phyloP scores from a whole-genome alignment of 2,113 vertebrate species.

The Apaloderma vittatum region DNA sequence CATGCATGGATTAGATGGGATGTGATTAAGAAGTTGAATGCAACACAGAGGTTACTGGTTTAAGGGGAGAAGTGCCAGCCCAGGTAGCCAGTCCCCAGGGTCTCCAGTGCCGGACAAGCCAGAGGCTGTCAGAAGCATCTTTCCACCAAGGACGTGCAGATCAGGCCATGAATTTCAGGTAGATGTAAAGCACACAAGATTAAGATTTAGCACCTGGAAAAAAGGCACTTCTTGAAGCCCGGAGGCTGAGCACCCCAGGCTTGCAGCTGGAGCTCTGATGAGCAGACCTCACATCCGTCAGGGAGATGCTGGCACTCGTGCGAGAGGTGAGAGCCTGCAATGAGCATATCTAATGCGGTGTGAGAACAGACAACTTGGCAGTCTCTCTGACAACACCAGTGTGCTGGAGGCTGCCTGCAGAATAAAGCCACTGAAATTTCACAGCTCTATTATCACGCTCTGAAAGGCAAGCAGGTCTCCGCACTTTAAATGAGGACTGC shows the following conservation, averaged over 20 bases:
- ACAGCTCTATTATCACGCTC: constrained; percentile 14
- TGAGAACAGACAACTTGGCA: not conserved
- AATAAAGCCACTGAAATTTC: constrained; percentile 33
- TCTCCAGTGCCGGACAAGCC: rapidly evolving
- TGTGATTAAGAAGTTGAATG: not conserved
- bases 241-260: not conserved
- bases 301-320: not conserved
- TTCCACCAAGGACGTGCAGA: not conserved
- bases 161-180: rapidly evolving
- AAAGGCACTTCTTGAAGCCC: not conserved
- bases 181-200: not conserved
- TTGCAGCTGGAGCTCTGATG: not conserved
- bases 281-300: not conserved
- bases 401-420: not conserved
- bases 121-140: not conserved
- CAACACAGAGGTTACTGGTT: not conserved
- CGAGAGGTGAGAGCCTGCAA: not conserved
- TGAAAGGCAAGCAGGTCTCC: not conserved
- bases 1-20: not conserved
- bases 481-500: not conserved
- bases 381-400: not conserved
- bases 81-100: not conserved
- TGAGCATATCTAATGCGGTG: not conserved
- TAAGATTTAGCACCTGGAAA: not conserved
- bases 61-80: not conserved